These are phyloP conservation scores for Neopelma chrysocephalum DNA, from an alignment of 2,797 vertebrate species.

Conservation along the genomic window DNA sequence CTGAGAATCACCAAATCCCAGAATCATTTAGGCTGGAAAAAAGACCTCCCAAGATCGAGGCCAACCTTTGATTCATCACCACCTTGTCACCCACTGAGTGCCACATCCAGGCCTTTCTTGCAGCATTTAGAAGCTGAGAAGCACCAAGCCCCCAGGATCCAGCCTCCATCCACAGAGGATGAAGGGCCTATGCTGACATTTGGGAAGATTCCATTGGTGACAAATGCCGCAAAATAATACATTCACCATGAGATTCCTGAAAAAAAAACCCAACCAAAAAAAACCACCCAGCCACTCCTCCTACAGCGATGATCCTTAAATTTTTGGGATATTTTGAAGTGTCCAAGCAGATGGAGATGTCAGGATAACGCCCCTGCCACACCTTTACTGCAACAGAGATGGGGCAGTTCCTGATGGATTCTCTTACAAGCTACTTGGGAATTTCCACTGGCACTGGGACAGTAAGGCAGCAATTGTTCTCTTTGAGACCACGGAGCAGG, in stretches of 20 bases:
- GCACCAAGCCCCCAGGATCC: background rate
- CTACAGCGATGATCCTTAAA: background rate
- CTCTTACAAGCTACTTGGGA: background rate
- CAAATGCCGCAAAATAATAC: background rate
- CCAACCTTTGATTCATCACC: background rate
- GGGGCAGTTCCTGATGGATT: background rate
- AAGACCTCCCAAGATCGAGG: background rate
- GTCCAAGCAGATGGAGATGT: background rate
- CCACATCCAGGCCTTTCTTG: background rate
- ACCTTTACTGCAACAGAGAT: background rate
- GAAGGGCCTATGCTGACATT: background rate
- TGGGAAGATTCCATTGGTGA: background rate
- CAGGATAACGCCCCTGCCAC: accelerated
- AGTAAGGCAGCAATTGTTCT: background rate
- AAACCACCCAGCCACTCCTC: background rate
- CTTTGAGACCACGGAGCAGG: accelerated
- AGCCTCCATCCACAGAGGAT: background rate
- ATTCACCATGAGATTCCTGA: background rate
- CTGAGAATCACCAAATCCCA: background rate
- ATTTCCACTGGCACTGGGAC: background rate
- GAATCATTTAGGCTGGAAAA: background rate
- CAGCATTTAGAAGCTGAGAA: background rate
- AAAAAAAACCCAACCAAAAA: background rate
- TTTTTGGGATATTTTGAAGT: background rate
- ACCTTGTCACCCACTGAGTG: background rate